These are phyloP conservation scores for Agonopterix heracliana DNA, from an alignment of 2,888 invertebrate species.

Conservation along the genomic window DNA sequence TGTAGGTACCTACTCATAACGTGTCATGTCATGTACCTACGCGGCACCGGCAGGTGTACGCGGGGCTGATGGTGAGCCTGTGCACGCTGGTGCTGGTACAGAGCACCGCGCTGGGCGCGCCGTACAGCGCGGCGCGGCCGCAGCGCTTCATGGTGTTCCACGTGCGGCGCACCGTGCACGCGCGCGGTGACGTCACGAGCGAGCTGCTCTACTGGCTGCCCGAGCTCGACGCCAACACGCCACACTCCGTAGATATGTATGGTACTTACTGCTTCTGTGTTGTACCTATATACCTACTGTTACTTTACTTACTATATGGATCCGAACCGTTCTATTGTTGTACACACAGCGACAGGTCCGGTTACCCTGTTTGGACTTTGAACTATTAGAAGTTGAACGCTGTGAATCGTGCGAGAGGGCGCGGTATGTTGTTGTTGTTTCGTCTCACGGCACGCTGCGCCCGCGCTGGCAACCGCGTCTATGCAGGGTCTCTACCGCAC, in stretches of 20 bases:
- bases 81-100: conserved; percentile 32
- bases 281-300: not conserved
- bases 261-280: conserved; percentile 18
- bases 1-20: too few species aligned
- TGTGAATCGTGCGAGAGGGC: too few species aligned
- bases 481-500: too few species aligned
- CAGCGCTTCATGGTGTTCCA: conserved; percentile 83
- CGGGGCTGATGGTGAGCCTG: conserved; percentile 10
- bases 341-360: too few species aligned
- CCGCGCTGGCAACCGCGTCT: too few species aligned
- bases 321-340: not conserved
- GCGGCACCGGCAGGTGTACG: too few species aligned
- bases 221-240: conserved; percentile 85
- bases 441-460: too few species aligned
- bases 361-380: too few species aligned
- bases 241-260: conserved; percentile 42
- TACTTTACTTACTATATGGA: not conserved
- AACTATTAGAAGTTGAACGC: too few species aligned
- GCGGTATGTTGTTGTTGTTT: too few species aligned
- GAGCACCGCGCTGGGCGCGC: conserved; percentile 38
- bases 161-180: conserved; percentile 71
- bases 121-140: conserved; percentile 79
- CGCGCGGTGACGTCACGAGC: conserved; percentile 31
- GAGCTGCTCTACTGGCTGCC: conserved; percentile 80
- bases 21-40: too few species aligned